Base-by-base conservation (phyloP, 53 echinoderm and acorn worm species). In the Henricia sp. region DNA sequence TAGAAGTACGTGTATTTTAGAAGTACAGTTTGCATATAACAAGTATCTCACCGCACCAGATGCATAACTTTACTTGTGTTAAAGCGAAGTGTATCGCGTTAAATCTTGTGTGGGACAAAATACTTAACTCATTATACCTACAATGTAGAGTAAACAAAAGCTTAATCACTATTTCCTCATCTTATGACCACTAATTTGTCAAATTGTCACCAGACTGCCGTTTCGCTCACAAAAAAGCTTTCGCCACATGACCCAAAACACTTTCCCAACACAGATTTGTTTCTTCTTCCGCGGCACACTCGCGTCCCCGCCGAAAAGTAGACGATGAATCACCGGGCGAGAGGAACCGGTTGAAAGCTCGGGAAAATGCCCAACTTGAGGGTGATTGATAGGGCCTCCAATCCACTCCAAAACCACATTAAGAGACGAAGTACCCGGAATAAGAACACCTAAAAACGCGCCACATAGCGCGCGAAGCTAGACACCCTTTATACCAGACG, bases 381-480 rank as follows among this genome's bases (percentile, higher is more conserved):
- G 54, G 34, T 73, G 73, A 73, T 73, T 73, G 53, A 55, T 73
- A 73, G 54, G 73, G 51, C 35, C 53, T 73, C 34, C 73, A 26
- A 52, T 73, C 37, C 73, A 37, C 73, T 24, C 25, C 16, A 50
- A 29, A 37, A 36, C 64, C 30, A 8, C 28, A 60, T 28, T 4
- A 11, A 60, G 17, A 60, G 62, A 60, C 33, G 62, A 23, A 34
- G 30, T 60, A 34, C 29, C 30, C 23, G 32, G 62, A 60, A 23
- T 10, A n/a, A n/a, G n/a, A n/a, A n/a, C n/a, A n/a, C n/a, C n/a
- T n/a, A n/a, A n/a, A n/a, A n/a, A n/a, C n/a, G n/a, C n/a, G n/a
- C n/a, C n/a, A n/a, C n/a, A 42, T 39, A 37, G 20, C 71, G n/a
- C 32, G 51, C 71, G 11, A 50, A 4, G 62, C 25, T 6, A 27